Evolutionary conservation across 1,140 invertebrate species (phyloP).

Genomic region (Hormaphis cornu): DNA sequence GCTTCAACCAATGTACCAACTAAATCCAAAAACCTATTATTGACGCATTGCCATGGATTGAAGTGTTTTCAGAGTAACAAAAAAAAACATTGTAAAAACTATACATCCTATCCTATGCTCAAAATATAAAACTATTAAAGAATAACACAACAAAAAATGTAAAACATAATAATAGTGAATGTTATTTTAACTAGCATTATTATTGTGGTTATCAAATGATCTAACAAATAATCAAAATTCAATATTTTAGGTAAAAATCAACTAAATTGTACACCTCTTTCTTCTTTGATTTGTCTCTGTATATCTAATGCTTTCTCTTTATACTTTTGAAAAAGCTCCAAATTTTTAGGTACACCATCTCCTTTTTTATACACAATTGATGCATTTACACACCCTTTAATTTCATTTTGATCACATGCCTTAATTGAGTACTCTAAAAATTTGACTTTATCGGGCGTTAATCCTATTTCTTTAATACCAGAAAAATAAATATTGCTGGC

Average conservation of each 20-base stretch:
- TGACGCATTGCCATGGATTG: too few relatives aligned
- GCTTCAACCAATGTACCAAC: too few relatives aligned
- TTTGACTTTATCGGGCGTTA: constrained; percentile 62
- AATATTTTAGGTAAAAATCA: not conserved
- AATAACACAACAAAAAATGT: too few relatives aligned
- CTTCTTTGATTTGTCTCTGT: constrained; percentile 48
- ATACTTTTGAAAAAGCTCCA: constrained; percentile 58
- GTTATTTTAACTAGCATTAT: too few relatives aligned
- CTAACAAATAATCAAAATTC: not conserved
- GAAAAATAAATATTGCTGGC: constrained; percentile 65
- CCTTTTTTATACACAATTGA: constrained; percentile 65
- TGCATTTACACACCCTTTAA: constrained; percentile 77
- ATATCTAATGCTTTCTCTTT: constrained; percentile 59
- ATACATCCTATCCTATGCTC: too few relatives aligned
- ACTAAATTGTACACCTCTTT: constrained; percentile 23
- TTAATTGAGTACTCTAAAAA: constrained; percentile 64
- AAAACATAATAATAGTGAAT: too few relatives aligned
- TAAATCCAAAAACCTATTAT: too few relatives aligned
- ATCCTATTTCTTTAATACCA: constrained; percentile 54
- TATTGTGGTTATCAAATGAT: not conserved
- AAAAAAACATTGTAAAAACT: too few relatives aligned
- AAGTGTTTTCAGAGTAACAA: too few relatives aligned
- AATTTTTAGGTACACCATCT: constrained; percentile 58
- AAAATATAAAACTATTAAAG: too few relatives aligned
- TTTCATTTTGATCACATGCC: constrained; percentile 69